Evolutionary conservation across 2,888 invertebrate species (phyloP).

Genomic region (Scaptomyza cyrtandrae): DNA sequence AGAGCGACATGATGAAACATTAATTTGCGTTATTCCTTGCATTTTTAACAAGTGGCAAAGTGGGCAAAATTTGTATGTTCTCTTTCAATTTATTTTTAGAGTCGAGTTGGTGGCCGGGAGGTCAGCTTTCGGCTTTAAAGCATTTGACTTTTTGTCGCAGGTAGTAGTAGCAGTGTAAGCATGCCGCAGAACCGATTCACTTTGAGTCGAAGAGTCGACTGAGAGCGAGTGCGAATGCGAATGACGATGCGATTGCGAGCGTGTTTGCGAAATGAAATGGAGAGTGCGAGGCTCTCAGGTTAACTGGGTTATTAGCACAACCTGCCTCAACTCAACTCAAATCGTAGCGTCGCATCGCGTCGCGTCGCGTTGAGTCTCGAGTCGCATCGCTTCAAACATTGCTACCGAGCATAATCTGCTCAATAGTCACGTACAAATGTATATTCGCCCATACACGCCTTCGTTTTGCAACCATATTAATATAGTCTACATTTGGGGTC

Average conservation of each 20-base stretch:
- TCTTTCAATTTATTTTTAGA: neutral
- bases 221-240: constrained; percentile 13
- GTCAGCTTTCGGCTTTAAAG: constrained; percentile 20
- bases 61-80: constrained; percentile 40
- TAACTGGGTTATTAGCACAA: constrained; percentile 80
- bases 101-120: neutral
- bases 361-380: constrained; percentile 27
- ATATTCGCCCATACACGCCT: constrained; percentile 75
- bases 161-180: constrained; percentile 32
- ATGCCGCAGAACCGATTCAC: constrained; percentile 19
- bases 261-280: constrained; percentile 35
- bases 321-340: constrained; percentile 67
- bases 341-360: constrained; percentile 26
- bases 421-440: constrained; percentile 81
- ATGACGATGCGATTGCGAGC: constrained; percentile 1
- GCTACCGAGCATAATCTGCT: constrained; percentile 69
- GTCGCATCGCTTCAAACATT: constrained; percentile 11
- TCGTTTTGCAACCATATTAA: constrained; percentile 74
- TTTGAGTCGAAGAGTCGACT: constrained; percentile 21
- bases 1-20: constrained; percentile 58
- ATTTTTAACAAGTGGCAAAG: constrained; percentile 67
- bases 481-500: constrained; percentile 71
- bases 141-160: constrained; percentile 52
- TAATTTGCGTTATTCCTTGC: constrained; percentile 66
- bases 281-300: constrained; percentile 46